A percentile compares a stretch with the other conserved stretches of the same genome.
Evolutionary conservation across 2,888 invertebrate species (phyloP).

Genomic region (Drosophila colorata): DNA sequence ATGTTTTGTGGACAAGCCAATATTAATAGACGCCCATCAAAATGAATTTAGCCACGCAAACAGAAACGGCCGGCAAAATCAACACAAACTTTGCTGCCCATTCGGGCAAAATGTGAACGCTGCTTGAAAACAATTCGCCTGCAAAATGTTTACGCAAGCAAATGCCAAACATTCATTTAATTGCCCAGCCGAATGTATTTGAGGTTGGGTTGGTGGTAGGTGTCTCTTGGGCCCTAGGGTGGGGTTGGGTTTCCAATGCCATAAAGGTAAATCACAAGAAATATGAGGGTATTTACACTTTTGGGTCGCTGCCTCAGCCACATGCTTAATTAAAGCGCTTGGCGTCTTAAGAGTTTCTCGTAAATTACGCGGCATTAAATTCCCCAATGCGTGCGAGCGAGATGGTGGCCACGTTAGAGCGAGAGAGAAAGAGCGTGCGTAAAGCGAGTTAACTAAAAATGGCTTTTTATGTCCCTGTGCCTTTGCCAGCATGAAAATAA

Average conservation of each 20-base stretch:
- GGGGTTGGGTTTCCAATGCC: conserved; percentile 42
- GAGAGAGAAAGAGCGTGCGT: conserved; percentile 1
- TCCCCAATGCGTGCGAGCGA: conserved; percentile 40
- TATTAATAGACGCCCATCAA: conserved; percentile 55
- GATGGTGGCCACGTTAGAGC: background rate
- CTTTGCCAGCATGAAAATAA: conserved; percentile 74
- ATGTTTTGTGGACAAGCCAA: conserved; percentile 31
- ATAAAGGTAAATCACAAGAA: conserved; percentile 78
- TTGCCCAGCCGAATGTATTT: conserved; percentile 44
- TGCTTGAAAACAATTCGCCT: conserved; percentile 61
- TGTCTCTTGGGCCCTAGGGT: conserved; percentile 1
- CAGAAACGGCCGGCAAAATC: conserved; percentile 38
- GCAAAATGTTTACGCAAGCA: conserved; percentile 65
- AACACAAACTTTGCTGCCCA: conserved; percentile 40
- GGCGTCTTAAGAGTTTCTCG: conserved; percentile 77
- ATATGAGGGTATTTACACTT: conserved; percentile 80
- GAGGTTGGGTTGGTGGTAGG: background rate
- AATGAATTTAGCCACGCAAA: conserved; percentile 40
- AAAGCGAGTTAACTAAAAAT: conserved; percentile 68
- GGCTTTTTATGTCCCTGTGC: conserved; percentile 75
- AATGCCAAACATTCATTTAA: conserved; percentile 70
- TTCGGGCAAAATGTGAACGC: conserved; percentile 28
- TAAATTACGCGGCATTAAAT: conserved; percentile 80
- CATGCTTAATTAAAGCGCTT: conserved; percentile 81
- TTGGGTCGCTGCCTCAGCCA: conserved; percentile 78